Evolutionary conservation across 2,888 invertebrate genomes (phyloP).

Genomic region (Cephus runcator): DNA sequence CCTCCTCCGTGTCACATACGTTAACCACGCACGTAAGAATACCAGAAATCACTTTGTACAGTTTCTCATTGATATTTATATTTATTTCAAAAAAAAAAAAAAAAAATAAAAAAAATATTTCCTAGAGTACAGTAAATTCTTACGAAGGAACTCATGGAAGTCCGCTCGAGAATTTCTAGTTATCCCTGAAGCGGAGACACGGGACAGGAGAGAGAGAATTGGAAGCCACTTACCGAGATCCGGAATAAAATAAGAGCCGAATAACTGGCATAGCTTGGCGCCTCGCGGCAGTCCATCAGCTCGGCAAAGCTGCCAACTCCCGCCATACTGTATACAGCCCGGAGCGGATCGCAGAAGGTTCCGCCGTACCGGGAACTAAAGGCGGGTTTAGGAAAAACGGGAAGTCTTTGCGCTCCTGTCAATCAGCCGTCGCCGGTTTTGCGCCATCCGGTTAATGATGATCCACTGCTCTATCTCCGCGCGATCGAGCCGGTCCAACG

Average conservation of each 20-base stretch:
- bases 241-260: slow-evolving; percentile 47
- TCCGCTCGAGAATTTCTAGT: background rate
- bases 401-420: slow-evolving; percentile 59
- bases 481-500: slow-evolving; percentile 30
- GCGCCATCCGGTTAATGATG: slow-evolving; percentile 59
- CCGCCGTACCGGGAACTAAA: slow-evolving; percentile 54
- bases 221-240: slow-evolving; percentile 14
- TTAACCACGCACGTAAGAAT: background rate
- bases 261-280: slow-evolving; percentile 58
- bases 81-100: background rate
- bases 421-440: slow-evolving; percentile 60
- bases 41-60: background rate
- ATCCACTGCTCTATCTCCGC: slow-evolving; percentile 58
- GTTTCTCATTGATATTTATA: background rate
- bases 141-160: background rate
- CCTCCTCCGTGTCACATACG: background rate
- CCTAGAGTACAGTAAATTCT: background rate
- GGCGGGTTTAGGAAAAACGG: slow-evolving; percentile 59
- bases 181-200: background rate
- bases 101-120: background rate
- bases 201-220: background rate
- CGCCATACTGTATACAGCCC: slow-evolving; percentile 18
- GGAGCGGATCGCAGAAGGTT: slow-evolving; percentile 35
- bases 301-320: background rate
- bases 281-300: slow-evolving; percentile 55